A percentile compares a stretch with the other conserved stretches of the same genome.
phyloP scores from a whole-genome alignment of 2,113 vertebrate species.

The Physeter macrocephalus region DNA sequence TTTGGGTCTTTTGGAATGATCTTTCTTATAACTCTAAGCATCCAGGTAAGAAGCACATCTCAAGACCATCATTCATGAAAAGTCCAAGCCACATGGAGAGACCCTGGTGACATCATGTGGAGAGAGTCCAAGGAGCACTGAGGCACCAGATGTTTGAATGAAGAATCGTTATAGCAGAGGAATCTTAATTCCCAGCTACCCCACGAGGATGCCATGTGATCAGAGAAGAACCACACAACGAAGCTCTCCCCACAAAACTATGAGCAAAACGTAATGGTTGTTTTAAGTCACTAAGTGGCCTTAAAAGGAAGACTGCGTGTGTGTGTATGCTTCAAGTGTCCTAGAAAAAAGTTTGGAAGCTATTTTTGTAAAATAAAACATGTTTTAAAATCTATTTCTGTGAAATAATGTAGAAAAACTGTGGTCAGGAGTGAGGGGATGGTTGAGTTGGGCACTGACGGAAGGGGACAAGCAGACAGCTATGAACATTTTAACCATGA shows the following conservation, averaged over 20 bases:
- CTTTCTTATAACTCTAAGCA: neutral
- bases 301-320: neutral
- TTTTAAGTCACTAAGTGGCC: neutral
- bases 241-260: neutral
- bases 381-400: neutral
- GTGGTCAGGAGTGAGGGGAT: neutral
- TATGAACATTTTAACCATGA: neutral
- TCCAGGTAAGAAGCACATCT: neutral
- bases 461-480: neutral
- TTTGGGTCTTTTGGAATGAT: neutral
- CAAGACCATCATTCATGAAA: neutral
- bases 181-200: neutral
- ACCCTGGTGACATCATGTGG: neutral
- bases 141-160: neutral
- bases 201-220: neutral
- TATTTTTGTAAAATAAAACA: slow-evolving; percentile 4
- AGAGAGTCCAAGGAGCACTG: neutral
- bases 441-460: neutral
- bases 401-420: neutral
- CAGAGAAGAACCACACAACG: neutral
- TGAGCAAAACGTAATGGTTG: neutral
- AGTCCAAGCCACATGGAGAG: neutral
- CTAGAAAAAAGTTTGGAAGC: neutral
- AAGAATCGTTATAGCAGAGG: neutral
- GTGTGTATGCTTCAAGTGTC: neutral